Evolutionary conservation across 1,140 invertebrate species (phyloP).

Genomic region (Polyergus mexicanus): DNA sequence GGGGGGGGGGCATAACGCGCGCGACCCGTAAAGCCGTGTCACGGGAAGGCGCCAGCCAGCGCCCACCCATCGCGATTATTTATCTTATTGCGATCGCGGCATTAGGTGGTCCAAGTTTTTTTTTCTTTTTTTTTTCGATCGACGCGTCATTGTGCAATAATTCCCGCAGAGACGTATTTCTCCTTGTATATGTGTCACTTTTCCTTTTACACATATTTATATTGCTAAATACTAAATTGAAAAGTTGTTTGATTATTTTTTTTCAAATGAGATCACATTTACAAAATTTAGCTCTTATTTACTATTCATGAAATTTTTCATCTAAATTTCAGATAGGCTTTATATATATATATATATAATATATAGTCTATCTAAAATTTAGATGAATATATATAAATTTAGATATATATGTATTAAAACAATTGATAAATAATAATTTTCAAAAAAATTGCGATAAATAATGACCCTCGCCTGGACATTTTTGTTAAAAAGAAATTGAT

Average conservation of each 20-base stretch:
- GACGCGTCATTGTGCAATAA: slow-evolving; percentile 39
- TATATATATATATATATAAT: not conserved
- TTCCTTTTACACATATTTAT: too few relatives aligned
- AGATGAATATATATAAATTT: too few relatives aligned
- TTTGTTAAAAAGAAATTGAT: not conserved
- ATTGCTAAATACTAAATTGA: not conserved
- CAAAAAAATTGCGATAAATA: too few relatives aligned
- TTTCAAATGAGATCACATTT: not conserved
- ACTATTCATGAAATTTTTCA: not conserved
- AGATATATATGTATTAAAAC: not conserved
- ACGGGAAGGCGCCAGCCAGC: slow-evolving; percentile 62
- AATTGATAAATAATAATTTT: not conserved
- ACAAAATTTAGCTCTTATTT: too few relatives aligned
- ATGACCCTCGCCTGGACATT: not conserved
- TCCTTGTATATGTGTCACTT: not conserved
- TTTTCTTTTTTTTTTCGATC: not conserved
- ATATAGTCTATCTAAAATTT: too few relatives aligned
- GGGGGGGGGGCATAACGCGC: slow-evolving; percentile 68
- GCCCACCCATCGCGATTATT: slow-evolving; percentile 83
- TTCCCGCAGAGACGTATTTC: slow-evolving; percentile 25
- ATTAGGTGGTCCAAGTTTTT: slow-evolving; percentile 76
- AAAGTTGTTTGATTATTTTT: not conserved
- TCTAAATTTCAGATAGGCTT: not conserved
- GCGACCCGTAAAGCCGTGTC: slow-evolving; percentile 61
- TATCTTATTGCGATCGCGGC: slow-evolving; percentile 79